These are phyloP conservation scores for Drosophila kikkawai DNA, from an alignment of 1,140 invertebrate genomes.

Conservation along the genomic window DNA sequence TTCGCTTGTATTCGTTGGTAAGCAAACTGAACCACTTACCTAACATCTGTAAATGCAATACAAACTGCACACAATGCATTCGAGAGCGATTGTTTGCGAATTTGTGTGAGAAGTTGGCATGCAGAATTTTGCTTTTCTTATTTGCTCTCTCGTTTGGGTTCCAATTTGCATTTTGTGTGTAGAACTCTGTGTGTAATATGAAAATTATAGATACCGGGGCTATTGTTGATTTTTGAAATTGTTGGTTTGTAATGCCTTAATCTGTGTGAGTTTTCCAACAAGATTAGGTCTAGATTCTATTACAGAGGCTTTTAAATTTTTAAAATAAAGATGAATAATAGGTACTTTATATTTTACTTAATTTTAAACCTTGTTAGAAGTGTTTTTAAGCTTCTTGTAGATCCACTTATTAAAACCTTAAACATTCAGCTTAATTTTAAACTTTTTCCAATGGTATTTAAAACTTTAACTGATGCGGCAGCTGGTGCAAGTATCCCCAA, in stretches of 20 bases:
- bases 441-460: slow-evolving; percentile 1
- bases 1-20: slow-evolving; percentile 6
- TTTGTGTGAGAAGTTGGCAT: slow-evolving; percentile 12
- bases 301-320: background rate
- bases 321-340: background rate
- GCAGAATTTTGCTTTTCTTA: background rate
- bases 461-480: slow-evolving; percentile 10
- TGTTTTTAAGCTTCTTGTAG: no score
- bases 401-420: background rate
- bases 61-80: slow-evolving; percentile 11
- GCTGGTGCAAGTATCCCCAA: slow-evolving; percentile 26
- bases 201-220: slow-evolving; percentile 19
- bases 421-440: background rate
- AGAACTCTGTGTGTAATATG: slow-evolving; percentile 10
- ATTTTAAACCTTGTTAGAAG: no score
- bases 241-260: slow-evolving; percentile 1
- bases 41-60: slow-evolving; percentile 29
- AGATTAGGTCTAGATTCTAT: background rate
- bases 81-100: slow-evolving; percentile 14
- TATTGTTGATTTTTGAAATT: slow-evolving; percentile 21
- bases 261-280: background rate
- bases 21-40: slow-evolving; percentile 8
- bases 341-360: background rate
- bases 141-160: background rate
- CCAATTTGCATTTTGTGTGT: slow-evolving; percentile 17